Base-by-base conservation (phyloP, 2,797 vertebrate species). In the Gambusia yucatana region DNA sequence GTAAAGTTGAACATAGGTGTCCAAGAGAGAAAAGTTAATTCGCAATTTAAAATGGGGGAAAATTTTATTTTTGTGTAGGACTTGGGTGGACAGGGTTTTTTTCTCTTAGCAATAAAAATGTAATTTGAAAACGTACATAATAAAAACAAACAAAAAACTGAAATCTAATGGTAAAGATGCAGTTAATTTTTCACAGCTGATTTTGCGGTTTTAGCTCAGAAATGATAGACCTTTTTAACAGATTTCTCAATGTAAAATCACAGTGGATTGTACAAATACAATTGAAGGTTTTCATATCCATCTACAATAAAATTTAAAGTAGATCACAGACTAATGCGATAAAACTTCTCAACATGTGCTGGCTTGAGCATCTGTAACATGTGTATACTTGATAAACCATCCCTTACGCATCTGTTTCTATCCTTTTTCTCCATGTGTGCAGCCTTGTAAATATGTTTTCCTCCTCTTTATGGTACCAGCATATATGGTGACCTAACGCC, bases 381-480 rank as follows among this genome's bases (percentile, higher is more conserved):
- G 71, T 86, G 71, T 82, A 81, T 55, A 81, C 50, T 72, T 55
- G 67, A 75, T 17, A 59, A 76, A 76, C 70, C 39, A 10, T 14
- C 1, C 28, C 55, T 80, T 6, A 25, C 50, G 76, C 87, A 87
- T 88, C 77, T 86, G 79, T 61, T 80, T 84, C 72, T 25, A 59
- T 85, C 65, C 75, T 50, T 87, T 87, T 84, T 77, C 73, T 70
- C 79, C 43, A 70, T 80, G 85, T 74, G 81, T 73, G 67, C 22
- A 61, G 44, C 74, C 57, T 74, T 79, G 86, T 86, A 83, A 89
- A 90, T 84, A 87, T 84, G 88, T 91, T 89, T 94, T 86, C 50
- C 74, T 83, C 84, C 71, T 75, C 71, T 46, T 78, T 70, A 55
- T 7, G 0, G 82, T 77, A 48, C 87, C 80, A 73, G 79, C 84